A percentile compares a stretch with the other conserved stretches of the same genome.
phyloP scores from a whole-genome alignment of 2,113 vertebrate species.

The Oreochromis tanganicae region DNA sequence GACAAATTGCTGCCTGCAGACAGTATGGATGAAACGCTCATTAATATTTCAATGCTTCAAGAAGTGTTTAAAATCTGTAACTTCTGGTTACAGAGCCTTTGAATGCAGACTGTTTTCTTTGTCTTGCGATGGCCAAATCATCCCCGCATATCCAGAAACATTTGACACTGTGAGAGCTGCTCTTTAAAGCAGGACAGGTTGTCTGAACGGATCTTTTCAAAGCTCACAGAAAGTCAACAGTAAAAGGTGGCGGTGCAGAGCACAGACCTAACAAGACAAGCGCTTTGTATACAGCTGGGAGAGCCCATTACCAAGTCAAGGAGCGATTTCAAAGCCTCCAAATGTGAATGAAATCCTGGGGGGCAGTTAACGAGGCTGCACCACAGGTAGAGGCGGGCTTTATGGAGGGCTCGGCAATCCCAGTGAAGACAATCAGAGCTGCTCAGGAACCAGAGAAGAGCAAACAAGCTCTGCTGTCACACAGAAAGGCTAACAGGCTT shows the following conservation, averaged over 20 bases:
- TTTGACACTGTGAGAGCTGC: neutral
- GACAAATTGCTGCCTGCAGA: neutral
- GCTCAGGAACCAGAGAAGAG: conserved; percentile 11
- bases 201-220: conserved; percentile 20
- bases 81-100: neutral
- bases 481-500: neutral
- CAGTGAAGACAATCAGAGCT: conserved; percentile 8
- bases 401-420: neutral
- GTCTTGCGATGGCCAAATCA: neutral
- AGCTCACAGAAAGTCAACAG: conserved; percentile 10
- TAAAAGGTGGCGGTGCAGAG: neutral
- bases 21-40: neutral
- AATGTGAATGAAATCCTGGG: conserved; percentile 24
- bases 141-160: neutral
- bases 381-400: conserved; percentile 6
- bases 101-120: neutral
- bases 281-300: neutral
- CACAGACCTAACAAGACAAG: conserved; percentile 15
- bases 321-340: conserved; percentile 3
- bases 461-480: neutral
- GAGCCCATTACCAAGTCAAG: conserved; percentile 30
- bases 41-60: conserved; percentile 26
- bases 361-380: conserved; percentile 25
- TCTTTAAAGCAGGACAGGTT: neutral
- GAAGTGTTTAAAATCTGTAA: neutral